Conservation (phyloP, 2,797 vertebrate species). For the Phaenicophaeus curvirostris region DNA sequence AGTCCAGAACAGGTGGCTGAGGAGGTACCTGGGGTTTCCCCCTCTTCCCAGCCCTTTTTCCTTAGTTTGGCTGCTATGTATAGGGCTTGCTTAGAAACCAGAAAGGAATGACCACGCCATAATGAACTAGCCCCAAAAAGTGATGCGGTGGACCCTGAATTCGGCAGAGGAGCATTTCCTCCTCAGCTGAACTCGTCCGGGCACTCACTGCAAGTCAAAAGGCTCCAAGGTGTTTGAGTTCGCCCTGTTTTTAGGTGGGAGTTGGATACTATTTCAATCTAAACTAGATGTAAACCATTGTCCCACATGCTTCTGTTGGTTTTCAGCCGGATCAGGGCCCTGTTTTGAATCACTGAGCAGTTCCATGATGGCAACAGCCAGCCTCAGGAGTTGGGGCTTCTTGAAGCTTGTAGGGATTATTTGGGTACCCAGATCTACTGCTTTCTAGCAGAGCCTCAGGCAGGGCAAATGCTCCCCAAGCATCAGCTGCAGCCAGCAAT, state of each 20-base stretch:
- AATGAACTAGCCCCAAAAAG: not conserved
- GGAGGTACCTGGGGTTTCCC: not conserved
- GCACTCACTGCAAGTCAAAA: not conserved
- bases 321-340: not conserved
- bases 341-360: not conserved
- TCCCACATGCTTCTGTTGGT: not conserved
- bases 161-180: not conserved
- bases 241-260: not conserved
- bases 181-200: not conserved
- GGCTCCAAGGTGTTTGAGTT: not conserved
- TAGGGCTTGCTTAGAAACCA: not conserved
- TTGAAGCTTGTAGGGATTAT: not conserved
- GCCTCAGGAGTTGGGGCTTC: not conserved
- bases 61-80: not conserved
- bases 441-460: not conserved
- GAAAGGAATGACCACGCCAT: not conserved
- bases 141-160: not conserved
- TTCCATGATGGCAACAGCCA: not conserved
- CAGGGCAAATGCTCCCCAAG: not conserved
- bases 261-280: not conserved
- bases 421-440: not conserved
- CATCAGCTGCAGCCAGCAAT: not conserved
- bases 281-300: not conserved
- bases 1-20: not conserved
- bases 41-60: not conserved